phyloP scores from a whole-genome alignment of 1,140 invertebrate genomes.

The Drosophila kurseongensis region DNA sequence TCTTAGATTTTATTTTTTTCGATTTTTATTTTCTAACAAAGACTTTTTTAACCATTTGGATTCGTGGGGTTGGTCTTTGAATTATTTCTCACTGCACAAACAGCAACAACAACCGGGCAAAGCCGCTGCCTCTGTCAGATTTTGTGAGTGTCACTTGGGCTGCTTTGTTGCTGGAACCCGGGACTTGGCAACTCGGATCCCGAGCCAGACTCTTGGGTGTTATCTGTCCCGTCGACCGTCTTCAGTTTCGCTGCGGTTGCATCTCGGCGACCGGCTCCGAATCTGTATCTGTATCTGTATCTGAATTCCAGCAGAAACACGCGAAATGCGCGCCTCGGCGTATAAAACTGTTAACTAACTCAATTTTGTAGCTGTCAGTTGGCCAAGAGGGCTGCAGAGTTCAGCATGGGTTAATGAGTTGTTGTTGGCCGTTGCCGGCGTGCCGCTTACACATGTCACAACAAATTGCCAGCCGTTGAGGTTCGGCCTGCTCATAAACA shows the following conservation, averaged over 20 bases:
- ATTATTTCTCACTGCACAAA: background rate
- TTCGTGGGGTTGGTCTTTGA: too few species aligned
- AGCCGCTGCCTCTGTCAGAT: constrained; percentile 77
- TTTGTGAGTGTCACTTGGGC: constrained; percentile 81
- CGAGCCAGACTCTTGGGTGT: constrained; percentile 60
- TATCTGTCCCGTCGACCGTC: constrained; percentile 75
- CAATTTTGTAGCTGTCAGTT: constrained; percentile 84
- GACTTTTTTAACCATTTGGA: too few species aligned
- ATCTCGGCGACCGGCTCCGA: constrained; percentile 26
- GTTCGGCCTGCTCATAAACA: constrained; percentile 54
- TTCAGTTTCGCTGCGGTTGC: constrained; percentile 68
- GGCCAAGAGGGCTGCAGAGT: constrained; percentile 62
- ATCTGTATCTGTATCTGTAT: constrained; percentile 26
- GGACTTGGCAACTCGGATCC: constrained; percentile 18
- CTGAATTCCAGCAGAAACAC: constrained; percentile 72
- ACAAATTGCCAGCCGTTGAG: constrained; percentile 76
- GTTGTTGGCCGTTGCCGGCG: constrained; percentile 56
- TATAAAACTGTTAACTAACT: constrained; percentile 85
- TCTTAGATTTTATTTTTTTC: too few species aligned
- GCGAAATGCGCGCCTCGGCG: constrained; percentile 78
- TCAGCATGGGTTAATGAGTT: constrained; percentile 80
- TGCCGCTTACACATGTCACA: constrained; percentile 77
- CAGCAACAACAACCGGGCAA: constrained; percentile 46
- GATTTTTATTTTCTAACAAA: too few species aligned
- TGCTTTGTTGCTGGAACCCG: constrained; percentile 53